Base-by-base conservation (phyloP, 2,797 vertebrate species). In the Enteromius treurensis region DNA sequence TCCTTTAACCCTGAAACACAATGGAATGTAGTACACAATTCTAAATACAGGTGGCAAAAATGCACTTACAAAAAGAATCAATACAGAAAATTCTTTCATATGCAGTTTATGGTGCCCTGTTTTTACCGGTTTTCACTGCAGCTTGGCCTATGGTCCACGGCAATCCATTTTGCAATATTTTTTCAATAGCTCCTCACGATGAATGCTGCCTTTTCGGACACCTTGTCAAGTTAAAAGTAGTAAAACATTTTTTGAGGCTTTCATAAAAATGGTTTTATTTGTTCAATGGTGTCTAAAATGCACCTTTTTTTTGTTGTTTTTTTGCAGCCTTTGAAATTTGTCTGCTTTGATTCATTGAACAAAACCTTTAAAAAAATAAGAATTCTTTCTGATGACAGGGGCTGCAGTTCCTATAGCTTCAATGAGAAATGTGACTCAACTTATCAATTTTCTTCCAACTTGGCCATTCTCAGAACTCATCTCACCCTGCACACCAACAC, bases 361-460 rank as follows among this genome's bases (percentile, higher is more conserved):
- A 51, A 75, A 49, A 65, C 4, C 45, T 40, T 45, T 21, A 65
- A 78, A 65, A 68, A 45, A 71, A 45, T 1, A 81, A 51, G 21
- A 67, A 42, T 4, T 55, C 7, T 29, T 53, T 67, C 34, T 67
- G 15, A 82, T 40, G n/a, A 53, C 60, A 67, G 32, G n/a, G 60
- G 3, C 60, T 42, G 11, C 15, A 11, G 23, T 77, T 77, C 51
- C 51, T 34, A 34, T 42, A 34, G 29, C 26, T 70, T 53, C 21
- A 26, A 37, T 5, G 14, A 6, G 40, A 58, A 70, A 37, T 49
- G 53, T 60, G 81, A 37, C 51, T 60, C 15, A 40, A 58, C 67
- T 77, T 55, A 60, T 40, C 37, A 78, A 77, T 83, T 78, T 78
- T 77, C 49, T 76, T 32, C n/a, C 19, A 76, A 68, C 62, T 47